Evolutionary conservation across 2,797 vertebrate species (phyloP).

Genomic region (Sorex maritimensis): DNA sequence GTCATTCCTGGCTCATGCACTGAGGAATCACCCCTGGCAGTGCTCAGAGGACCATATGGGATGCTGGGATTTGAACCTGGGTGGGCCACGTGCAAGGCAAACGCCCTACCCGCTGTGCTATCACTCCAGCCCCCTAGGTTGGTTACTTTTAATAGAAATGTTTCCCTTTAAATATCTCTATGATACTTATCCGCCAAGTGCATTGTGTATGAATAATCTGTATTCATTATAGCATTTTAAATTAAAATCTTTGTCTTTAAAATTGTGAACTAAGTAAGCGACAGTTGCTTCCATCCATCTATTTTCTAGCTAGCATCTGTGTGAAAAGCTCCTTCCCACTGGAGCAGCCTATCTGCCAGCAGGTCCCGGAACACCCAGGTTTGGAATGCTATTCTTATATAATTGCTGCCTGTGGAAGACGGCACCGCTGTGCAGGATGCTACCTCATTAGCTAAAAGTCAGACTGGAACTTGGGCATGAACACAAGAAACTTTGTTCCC

Average conservation of each 20-base stretch:
- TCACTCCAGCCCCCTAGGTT: neutral
- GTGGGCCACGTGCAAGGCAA: too few relatives aligned
- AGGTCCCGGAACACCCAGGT: constrained; percentile 62
- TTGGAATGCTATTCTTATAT: constrained; percentile 79
- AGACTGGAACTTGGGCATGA: constrained; percentile 67
- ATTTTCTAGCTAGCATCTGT: constrained; percentile 81
- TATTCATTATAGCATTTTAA: constrained; percentile 74
- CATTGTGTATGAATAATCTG: constrained; percentile 67
- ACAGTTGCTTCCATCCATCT: constrained; percentile 47
- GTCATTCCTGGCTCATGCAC: too few relatives aligned
- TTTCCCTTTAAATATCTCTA: constrained; percentile 41
- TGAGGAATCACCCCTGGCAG: too few relatives aligned
- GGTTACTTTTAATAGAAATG: constrained; percentile 49
- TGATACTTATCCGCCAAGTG: constrained; percentile 30
- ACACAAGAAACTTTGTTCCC: constrained; percentile 71
- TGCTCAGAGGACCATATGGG: too few relatives aligned
- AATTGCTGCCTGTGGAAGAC: constrained; percentile 81
- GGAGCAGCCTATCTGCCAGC: constrained; percentile 73
- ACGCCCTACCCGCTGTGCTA: too few relatives aligned
- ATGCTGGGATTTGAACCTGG: too few relatives aligned
- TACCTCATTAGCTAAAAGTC: constrained; percentile 79
- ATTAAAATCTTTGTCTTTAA: constrained; percentile 75
- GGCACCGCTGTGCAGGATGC: constrained; percentile 70
- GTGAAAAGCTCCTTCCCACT: constrained; percentile 83
- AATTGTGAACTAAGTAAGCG: constrained; percentile 74